Conservation (phyloP, 2,113 vertebrate genomes). For the Psilopsiagon aurifrons region DNA sequence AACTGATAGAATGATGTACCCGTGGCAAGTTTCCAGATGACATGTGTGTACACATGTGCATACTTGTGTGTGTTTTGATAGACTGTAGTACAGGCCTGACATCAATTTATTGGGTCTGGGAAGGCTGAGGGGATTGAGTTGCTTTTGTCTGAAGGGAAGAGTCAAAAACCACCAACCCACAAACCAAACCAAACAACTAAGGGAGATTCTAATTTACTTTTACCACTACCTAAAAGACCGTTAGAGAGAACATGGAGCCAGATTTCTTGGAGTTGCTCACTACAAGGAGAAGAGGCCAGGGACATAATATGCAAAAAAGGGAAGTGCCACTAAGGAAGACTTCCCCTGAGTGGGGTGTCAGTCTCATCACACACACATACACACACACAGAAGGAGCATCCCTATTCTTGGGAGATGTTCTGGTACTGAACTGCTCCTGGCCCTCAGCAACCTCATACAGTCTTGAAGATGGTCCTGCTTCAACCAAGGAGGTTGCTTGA, state of each 20-base stretch:
- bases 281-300: not conserved
- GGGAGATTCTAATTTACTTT: not conserved
- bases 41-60: accelerated
- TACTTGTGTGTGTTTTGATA: not conserved
- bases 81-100: not conserved
- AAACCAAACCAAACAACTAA: not conserved
- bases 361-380: not conserved
- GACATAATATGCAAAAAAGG: not conserved
- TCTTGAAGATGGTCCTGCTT: not conserved
- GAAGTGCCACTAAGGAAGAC: not conserved
- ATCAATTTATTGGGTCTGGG: not conserved
- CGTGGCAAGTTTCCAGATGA: not conserved
- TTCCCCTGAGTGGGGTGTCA: not conserved
- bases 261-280: not conserved
- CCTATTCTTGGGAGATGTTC: not conserved
- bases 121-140: not conserved
- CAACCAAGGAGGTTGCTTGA: not conserved
- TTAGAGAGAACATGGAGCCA: not conserved
- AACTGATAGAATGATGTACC: not conserved
- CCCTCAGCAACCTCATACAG: not conserved
- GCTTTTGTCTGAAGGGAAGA: not conserved
- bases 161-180: not conserved
- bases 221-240: not conserved
- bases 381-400: not conserved
- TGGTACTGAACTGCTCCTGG: not conserved